Evolutionary conservation across 2,888 invertebrate species (phyloP).

Genomic region (Mycalesis mineus): DNA sequence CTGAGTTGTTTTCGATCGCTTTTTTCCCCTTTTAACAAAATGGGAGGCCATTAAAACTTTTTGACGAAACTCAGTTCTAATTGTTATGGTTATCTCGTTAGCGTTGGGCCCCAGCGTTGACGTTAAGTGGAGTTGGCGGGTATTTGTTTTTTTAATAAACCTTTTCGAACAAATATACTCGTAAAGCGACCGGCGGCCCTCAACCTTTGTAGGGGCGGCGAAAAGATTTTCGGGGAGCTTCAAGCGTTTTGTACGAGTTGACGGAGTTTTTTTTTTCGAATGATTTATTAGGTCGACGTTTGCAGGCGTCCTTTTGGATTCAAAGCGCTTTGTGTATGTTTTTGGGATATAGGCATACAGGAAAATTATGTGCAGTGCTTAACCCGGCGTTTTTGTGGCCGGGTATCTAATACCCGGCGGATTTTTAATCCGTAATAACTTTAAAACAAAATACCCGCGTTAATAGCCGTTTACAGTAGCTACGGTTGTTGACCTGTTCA

Average conservation of each 20-base stretch:
- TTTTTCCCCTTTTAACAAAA: constrained; percentile 44
- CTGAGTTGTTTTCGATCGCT: constrained; percentile 49
- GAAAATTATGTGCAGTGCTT: background rate
- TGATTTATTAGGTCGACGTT: background rate
- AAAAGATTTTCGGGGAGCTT: background rate
- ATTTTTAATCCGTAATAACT: too few relatives aligned
- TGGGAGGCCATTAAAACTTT: constrained; percentile 69
- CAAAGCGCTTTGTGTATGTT: too few relatives aligned
- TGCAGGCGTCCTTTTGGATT: background rate
- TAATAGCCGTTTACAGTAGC: too few relatives aligned
- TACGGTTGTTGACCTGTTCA: too few relatives aligned
- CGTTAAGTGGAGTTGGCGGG: constrained; percentile 34
- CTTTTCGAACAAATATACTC: constrained; percentile 5
- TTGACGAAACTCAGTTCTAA: constrained; percentile 56
- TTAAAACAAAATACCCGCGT: too few relatives aligned
- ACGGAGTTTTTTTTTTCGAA: background rate
- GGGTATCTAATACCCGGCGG: too few relatives aligned
- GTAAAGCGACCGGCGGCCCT: background rate
- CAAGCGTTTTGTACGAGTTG: background rate
- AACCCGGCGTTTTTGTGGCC: too few relatives aligned
- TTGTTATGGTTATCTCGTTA: constrained; percentile 64
- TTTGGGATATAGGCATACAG: too few relatives aligned
- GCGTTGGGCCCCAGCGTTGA: constrained; percentile 35
- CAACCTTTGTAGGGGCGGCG: constrained; percentile 1
- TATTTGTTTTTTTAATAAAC: constrained; percentile 16